Conservation (phyloP, 2,113 vertebrate genomes). For the Pituophis catenifer region DNA sequence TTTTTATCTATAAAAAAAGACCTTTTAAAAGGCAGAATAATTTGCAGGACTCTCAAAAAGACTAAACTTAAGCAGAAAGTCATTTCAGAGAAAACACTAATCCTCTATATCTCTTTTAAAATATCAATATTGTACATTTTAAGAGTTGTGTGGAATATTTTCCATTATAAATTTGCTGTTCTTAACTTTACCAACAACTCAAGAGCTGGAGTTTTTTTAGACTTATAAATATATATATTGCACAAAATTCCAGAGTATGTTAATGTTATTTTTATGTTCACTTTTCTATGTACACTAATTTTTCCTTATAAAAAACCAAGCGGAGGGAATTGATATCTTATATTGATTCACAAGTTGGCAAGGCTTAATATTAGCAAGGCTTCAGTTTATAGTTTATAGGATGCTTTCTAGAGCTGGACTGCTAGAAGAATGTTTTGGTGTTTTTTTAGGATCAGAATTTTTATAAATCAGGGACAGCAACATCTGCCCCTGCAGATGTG, state of each 20-base stretch:
- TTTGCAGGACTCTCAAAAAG: neutral
- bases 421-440: neutral
- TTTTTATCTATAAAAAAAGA: no score
- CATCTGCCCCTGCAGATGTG: neutral
- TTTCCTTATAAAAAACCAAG: neutral
- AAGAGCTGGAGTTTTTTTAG: neutral
- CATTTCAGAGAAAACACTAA: neutral
- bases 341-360: neutral
- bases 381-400: neutral
- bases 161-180: neutral
- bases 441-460: neutral
- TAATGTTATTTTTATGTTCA: neutral
- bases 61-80: neutral
- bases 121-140: neutral
- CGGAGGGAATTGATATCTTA: neutral
- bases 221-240: neutral
- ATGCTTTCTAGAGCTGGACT: neutral
- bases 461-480: neutral
- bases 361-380: neutral
- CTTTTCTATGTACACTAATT: neutral
- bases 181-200: neutral
- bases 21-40: neutral
- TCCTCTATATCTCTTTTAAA: neutral
- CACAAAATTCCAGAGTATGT: neutral
- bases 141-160: neutral